Base-by-base conservation (phyloP, 2,113 vertebrate species). In the Sorex fumeus region DNA sequence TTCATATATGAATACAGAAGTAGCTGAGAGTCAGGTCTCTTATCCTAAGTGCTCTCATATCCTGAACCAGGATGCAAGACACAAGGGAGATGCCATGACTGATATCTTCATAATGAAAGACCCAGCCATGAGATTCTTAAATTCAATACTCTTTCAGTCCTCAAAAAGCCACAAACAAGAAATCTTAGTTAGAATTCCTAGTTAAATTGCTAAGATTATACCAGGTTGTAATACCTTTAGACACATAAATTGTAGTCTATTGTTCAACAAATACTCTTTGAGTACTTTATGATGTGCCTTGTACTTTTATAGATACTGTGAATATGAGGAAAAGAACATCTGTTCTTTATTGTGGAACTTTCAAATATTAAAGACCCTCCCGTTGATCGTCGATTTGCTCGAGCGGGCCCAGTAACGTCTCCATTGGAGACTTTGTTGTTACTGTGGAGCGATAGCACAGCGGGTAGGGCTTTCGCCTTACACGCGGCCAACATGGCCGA, bases 51-150 rank as follows among this genome's bases (percentile, higher is more conserved):
- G 9, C 18, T 80, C 53, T 50, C 76, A 34, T 4, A 21, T 34
- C 34, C 6, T 3, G 25, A 47, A 43, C 57, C 30, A 45, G n/a
- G 57, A 74, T 4, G 47, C 45, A 28, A 43, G 86, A 71, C 40
- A 71, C 47, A 84, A 36, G 4, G 1, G 6, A 60, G 78, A 84
- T 76, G 66, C 34, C 27, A 76, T 27, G 34, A 36, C 60, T 23
- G 27, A 21, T 32, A 71, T 47, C 21, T 60, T 60, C 47, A 50
- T 64, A 25, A 71, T 67, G 28, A 89, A 93, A 94, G 77, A 70
- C 57, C 40, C 67, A 36, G 40, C 6, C 45, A 40, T 57, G 71
- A 70, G 28, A 66, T 3, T 84, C 6, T 45, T n/a, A 8, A 82
- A 62, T 36, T 36, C 70, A 84, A 45, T 43, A 66, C 36, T 11